Conservation (phyloP, 2,797 vertebrate species). For the Manis pentadactyla region DNA sequence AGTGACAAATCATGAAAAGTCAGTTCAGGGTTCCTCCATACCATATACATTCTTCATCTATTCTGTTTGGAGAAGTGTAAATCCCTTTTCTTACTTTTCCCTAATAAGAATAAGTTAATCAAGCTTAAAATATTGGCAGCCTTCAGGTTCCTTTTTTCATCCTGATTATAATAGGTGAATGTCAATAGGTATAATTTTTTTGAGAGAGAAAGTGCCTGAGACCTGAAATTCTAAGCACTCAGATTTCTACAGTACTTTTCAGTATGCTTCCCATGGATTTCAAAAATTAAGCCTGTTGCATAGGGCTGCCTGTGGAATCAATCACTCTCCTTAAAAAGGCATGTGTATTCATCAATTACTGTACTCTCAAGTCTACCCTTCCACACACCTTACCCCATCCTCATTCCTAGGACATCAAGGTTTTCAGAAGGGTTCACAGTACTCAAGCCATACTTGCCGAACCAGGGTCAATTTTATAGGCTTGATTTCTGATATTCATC, state of each 20-base stretch:
- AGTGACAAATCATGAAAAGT: neutral
- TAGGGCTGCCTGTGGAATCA: neutral
- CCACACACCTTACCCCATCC: neutral
- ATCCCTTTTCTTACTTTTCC: neutral
- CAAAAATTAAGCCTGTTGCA: neutral
- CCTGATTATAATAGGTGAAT: neutral
- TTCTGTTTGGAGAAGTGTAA: slow-evolving; percentile 17
- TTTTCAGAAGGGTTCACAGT: neutral
- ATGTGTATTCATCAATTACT: neutral
- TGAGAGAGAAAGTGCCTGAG: neutral
- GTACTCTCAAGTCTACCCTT: neutral
- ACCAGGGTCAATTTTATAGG: neutral
- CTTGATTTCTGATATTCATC: neutral
- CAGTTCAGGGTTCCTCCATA: neutral
- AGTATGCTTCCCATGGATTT: neutral
- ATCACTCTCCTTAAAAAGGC: neutral
- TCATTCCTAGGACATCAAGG: neutral
- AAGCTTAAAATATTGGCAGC: neutral
- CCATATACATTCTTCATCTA: neutral
- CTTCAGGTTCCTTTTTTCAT: neutral
- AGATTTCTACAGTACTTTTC: neutral
- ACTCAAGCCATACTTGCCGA: neutral
- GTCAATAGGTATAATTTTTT: neutral
- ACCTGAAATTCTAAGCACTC: neutral
- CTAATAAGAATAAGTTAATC: neutral